Conservation (phyloP, 1,140 invertebrate genomes). For the Macrotrachela quadricornifera region DNA sequence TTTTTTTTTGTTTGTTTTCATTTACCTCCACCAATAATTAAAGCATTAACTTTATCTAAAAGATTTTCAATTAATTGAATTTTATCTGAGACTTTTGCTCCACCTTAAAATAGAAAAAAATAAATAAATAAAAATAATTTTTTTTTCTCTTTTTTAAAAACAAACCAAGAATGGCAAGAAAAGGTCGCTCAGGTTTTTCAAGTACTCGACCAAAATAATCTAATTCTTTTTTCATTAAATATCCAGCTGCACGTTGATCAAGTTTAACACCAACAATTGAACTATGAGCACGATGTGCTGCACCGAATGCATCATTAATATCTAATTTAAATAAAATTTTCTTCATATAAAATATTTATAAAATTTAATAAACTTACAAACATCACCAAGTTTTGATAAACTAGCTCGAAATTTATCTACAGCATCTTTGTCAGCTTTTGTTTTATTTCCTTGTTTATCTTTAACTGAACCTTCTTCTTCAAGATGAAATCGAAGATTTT, state of each 20-base stretch:
- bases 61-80: not conserved
- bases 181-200: not conserved
- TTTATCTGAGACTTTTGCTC: not conserved
- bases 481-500: not conserved
- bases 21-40: not conserved
- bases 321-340: too few species aligned
- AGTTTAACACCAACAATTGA: not conserved
- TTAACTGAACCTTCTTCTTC: slow-evolving; percentile 69
- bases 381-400: not conserved
- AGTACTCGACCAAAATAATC: not conserved
- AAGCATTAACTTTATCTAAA: not conserved
- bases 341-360: too few species aligned
- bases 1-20: too few species aligned
- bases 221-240: not conserved
- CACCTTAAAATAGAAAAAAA: too few species aligned
- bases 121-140: not conserved
- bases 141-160: too few species aligned
- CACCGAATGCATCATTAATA: not conserved
- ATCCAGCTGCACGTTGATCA: not conserved
- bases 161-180: not conserved
- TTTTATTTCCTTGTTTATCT: slow-evolving; percentile 62
- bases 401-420: not conserved
- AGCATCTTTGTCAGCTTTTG: not conserved
- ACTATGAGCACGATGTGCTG: not conserved
- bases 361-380: not conserved